Evolutionary conservation across 1,140 invertebrate genomes (phyloP).

Genomic region (Monomorium pharaonis): DNA sequence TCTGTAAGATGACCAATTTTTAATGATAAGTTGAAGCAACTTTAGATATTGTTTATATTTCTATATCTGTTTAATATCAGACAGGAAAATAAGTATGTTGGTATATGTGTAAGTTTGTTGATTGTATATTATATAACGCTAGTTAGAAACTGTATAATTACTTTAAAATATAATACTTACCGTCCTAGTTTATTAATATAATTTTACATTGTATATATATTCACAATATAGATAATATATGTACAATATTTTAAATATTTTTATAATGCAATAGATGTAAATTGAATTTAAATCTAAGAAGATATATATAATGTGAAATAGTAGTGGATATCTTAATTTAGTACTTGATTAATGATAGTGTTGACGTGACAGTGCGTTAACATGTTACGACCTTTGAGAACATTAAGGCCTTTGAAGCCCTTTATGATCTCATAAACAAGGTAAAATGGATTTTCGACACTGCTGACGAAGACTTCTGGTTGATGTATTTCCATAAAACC

Average conservation of each 20-base stretch:
- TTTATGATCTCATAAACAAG: slow-evolving; percentile 61
- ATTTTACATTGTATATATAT: neutral
- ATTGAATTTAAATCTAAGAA: neutral
- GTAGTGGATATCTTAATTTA: slow-evolving; percentile 59
- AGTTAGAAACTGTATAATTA: neutral
- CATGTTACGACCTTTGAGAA: slow-evolving; percentile 75
- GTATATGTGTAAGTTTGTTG: neutral
- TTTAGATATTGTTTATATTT: neutral
- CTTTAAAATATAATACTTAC: neutral
- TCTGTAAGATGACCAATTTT: neutral
- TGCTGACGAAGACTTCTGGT: neutral
- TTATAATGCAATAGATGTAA: neutral
- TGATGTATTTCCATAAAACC: neutral
- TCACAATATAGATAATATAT: neutral
- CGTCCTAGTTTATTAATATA: neutral
- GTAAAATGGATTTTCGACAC: slow-evolving; percentile 9
- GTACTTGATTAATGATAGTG: slow-evolving; percentile 75
- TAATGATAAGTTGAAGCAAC: neutral
- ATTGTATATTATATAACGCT: neutral
- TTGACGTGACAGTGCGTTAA: slow-evolving; percentile 60
- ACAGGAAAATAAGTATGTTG: neutral
- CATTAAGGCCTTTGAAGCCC: slow-evolving; percentile 69
- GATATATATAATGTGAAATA: neutral
- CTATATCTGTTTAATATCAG: neutral
- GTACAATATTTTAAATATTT: neutral